phyloP scores from a whole-genome alignment of 2,797 vertebrate genomes.

The Hydrophis major region DNA sequence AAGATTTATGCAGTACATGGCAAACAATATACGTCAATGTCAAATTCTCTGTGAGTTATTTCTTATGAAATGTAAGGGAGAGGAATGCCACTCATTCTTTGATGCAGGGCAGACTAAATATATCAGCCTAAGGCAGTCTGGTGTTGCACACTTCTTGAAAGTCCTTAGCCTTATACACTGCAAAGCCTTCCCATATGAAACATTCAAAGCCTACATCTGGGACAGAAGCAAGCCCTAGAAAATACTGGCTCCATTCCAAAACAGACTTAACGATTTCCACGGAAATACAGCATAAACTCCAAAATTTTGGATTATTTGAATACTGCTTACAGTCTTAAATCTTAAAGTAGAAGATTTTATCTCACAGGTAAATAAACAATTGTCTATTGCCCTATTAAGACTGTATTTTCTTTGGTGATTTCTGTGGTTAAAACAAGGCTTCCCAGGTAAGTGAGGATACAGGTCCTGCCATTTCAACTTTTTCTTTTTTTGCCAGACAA shows the following conservation, averaged over 20 bases:
- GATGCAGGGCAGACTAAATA: not conserved
- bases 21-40: not conserved
- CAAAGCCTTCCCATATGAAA: not conserved
- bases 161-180: not conserved
- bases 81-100: not conserved
- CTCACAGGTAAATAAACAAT: not conserved
- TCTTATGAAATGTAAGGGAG: not conserved
- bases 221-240: not conserved
- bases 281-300: not conserved
- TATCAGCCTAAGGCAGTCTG: not conserved
- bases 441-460: not conserved
- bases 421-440: not conserved
- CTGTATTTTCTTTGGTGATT: not conserved
- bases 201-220: not conserved
- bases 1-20: not conserved
- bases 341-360: not conserved
- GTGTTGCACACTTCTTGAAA: not conserved
- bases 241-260: not conserved
- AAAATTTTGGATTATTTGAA: not conserved
- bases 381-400: not conserved
- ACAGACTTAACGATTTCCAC: not conserved
- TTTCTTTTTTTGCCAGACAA: not conserved
- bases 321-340: not conserved
- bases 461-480: not conserved
- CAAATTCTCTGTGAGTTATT: not conserved